Evolutionary conservation across 2,113 vertebrate genomes (phyloP).

Genomic region (Guaruba guarouba): DNA sequence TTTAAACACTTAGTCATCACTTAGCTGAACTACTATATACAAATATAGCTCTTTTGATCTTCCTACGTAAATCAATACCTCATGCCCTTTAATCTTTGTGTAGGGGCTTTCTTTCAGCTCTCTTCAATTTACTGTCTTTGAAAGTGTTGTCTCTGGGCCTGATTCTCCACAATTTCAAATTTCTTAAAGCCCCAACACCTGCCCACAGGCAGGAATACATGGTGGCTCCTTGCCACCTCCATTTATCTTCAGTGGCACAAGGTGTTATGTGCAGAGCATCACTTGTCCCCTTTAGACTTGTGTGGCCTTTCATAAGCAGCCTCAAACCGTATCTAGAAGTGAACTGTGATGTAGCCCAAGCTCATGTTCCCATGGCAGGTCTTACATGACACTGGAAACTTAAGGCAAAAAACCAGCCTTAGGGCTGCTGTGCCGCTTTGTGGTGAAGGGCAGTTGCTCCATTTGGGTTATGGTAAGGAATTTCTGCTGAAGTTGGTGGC

Average conservation of each 20-base stretch:
- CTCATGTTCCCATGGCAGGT: not conserved
- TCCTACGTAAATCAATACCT: slow-evolving; percentile 32
- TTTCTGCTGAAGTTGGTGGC: not conserved
- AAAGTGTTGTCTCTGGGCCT: not conserved
- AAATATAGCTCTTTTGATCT: slow-evolving; percentile 64
- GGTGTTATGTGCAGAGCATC: not conserved
- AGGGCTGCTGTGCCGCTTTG: not conserved
- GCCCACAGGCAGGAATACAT: not conserved
- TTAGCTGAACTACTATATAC: slow-evolving; percentile 35
- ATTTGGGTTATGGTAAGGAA: not conserved
- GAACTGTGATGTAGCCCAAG: not conserved
- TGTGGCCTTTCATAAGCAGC: not conserved
- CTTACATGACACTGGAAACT: not conserved
- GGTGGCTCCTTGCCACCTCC: not conserved
- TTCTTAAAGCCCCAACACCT: not conserved
- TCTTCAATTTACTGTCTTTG: not conserved
- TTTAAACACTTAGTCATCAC: slow-evolving; percentile 60
- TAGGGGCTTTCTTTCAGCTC: slow-evolving; percentile 14
- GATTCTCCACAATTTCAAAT: not conserved
- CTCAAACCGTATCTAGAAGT: not conserved
- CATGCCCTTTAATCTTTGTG: slow-evolving; percentile 36
- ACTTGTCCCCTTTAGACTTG: not conserved
- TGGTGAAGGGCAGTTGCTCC: not conserved
- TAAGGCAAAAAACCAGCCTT: not conserved
- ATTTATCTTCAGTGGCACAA: not conserved